Evolutionary conservation across 1,140 invertebrate genomes (phyloP).

Genomic region (Drosophila guanche): DNA sequence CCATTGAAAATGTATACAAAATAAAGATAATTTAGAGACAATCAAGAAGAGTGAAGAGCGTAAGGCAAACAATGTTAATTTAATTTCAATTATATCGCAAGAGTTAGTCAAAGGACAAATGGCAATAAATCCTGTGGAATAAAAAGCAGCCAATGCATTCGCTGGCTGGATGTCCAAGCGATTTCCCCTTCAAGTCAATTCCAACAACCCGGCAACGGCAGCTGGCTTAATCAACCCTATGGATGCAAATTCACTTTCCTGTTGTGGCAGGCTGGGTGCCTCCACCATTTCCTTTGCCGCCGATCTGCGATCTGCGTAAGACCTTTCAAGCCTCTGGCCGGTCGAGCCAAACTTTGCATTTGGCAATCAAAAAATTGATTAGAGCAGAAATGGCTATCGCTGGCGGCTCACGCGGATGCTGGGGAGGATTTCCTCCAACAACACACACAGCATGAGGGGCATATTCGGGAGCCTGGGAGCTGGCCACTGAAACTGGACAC

Average conservation of each 20-base stretch:
- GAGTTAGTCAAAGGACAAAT: background rate
- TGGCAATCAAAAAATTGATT: conserved; percentile 75
- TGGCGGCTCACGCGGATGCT: conserved; percentile 43
- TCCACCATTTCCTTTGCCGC: conserved; percentile 14
- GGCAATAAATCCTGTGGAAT: background rate
- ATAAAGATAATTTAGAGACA: conserved; percentile 56
- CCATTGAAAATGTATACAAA: conserved; percentile 59
- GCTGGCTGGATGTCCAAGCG: too few species aligned
- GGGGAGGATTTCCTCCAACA: conserved; percentile 47
- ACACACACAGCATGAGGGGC: conserved; percentile 4
- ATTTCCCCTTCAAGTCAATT: too few species aligned
- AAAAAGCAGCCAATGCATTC: too few species aligned
- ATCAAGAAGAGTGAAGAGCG: conserved; percentile 9
- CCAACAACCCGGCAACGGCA: too few species aligned
- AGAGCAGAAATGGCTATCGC: conserved; percentile 59
- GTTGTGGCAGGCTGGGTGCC: conserved; percentile 45
- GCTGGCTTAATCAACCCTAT: background rate
- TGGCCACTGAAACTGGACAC: conserved; percentile 30
- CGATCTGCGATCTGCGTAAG: conserved; percentile 29
- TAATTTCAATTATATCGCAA: conserved; percentile 17
- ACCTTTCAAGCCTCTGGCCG: conserved; percentile 13
- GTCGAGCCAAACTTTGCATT: conserved; percentile 45
- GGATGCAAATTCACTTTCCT: conserved; percentile 27
- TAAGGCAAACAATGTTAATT: conserved; percentile 35
- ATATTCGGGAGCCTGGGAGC: background rate